phyloP scores from a whole-genome alignment of 2,888 invertebrate genomes.

The Euplexia lucipara region DNA sequence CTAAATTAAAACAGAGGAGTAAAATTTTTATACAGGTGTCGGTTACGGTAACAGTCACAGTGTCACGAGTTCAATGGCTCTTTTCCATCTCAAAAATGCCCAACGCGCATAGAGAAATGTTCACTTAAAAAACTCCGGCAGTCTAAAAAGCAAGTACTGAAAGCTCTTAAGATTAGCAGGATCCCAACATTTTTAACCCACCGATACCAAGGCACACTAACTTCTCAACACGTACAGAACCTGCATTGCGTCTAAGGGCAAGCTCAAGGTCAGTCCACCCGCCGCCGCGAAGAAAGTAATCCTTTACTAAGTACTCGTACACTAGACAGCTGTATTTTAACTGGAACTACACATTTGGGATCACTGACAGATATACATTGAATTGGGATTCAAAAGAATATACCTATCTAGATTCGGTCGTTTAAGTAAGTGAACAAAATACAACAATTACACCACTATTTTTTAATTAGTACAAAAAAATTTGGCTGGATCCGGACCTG shows the following conservation, averaged over 20 bases:
- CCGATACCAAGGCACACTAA: conserved; percentile 2
- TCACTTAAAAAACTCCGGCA: too few species aligned
- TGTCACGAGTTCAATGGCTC: too few species aligned
- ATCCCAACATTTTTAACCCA: conserved; percentile 9
- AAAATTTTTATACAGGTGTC: too few species aligned
- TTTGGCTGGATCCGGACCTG: too few species aligned
- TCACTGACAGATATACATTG: conserved; percentile 11
- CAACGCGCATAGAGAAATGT: too few species aligned
- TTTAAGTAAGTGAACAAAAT: too few species aligned
- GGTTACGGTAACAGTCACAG: too few species aligned
- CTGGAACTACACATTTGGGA: conserved; percentile 37
- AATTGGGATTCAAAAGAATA: conserved; percentile 4
- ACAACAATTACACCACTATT: too few species aligned
- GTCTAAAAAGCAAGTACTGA: neutral
- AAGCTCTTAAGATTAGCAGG: neutral
- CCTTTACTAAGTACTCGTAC: conserved; percentile 46
- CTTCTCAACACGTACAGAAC: conserved; percentile 59
- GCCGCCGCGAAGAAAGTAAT: conserved; percentile 53
- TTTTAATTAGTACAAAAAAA: too few species aligned
- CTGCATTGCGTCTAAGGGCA: conserved; percentile 77
- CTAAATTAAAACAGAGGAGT: too few species aligned
- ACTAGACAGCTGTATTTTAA: conserved; percentile 45
- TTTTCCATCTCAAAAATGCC: too few species aligned
- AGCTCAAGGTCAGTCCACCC: conserved; percentile 70
- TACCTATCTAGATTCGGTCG: neutral